These are phyloP conservation scores for Leptopilina clavipes DNA, from an alignment of 1,140 invertebrate species.

Conservation along the genomic window DNA sequence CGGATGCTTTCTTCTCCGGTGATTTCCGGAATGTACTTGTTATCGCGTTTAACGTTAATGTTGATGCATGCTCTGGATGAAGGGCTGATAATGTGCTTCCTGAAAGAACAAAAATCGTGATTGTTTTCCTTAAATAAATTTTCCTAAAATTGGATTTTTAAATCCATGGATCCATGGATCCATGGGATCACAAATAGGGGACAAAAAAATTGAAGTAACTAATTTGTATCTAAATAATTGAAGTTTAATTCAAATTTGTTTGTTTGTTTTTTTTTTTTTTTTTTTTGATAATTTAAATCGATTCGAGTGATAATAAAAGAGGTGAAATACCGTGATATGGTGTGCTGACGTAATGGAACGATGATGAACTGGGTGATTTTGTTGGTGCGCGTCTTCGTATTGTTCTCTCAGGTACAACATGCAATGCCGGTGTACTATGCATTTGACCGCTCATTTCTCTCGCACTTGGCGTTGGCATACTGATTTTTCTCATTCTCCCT, in stretches of 20 bases:
- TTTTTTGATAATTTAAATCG: too few species aligned
- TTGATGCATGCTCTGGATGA: slow-evolving; percentile 85
- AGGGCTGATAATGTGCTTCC: slow-evolving; percentile 83
- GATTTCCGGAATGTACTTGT: slow-evolving; percentile 75
- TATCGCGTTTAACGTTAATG: slow-evolving; percentile 83
- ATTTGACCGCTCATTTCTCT: slow-evolving; percentile 75
- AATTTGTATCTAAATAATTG: too few species aligned
- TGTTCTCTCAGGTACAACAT: slow-evolving; percentile 76
- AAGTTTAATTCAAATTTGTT: too few species aligned
- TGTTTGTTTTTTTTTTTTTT: too few species aligned
- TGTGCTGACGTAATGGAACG: slow-evolving; percentile 88
- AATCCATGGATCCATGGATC: too few species aligned
- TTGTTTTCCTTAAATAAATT: too few species aligned
- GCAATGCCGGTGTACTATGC: slow-evolving; percentile 77
- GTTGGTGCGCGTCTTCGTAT: slow-evolving; percentile 73
- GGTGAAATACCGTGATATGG: slow-evolving; percentile 89
- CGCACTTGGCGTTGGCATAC: slow-evolving; percentile 70
- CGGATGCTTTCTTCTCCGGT: slow-evolving; percentile 57
- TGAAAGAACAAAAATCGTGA: not conserved
- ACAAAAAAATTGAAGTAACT: too few species aligned
- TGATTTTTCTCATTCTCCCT: slow-evolving; percentile 75
- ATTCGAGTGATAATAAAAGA: too few species aligned
- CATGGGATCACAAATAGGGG: too few species aligned
- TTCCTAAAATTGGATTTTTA: too few species aligned
- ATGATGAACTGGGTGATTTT: slow-evolving; percentile 84